These are phyloP conservation scores for Perca fluviatilis DNA, from an alignment of 2,113 vertebrate genomes.

Conservation along the genomic window DNA sequence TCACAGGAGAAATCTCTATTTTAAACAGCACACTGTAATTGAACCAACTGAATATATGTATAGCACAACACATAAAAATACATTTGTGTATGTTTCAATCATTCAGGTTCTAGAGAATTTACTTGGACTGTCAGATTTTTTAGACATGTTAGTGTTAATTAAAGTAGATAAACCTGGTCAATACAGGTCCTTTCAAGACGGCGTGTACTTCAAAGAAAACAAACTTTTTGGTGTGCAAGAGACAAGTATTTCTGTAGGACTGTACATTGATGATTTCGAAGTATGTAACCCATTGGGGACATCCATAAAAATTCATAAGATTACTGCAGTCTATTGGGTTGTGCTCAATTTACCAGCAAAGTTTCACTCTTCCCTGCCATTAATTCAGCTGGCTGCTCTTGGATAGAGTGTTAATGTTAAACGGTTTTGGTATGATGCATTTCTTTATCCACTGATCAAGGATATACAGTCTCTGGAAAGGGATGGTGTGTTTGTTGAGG, in stretches of 20 bases:
- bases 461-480: conserved; percentile 28
- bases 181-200: conserved; percentile 31
- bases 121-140: conserved; percentile 27
- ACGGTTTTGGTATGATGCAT: conserved; percentile 39
- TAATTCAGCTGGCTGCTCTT: conserved; percentile 38
- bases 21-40: conserved; percentile 33
- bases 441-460: conserved; percentile 44
- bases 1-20: conserved; percentile 38
- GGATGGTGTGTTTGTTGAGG: conserved; percentile 37
- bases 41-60: conserved; percentile 44
- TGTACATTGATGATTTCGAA: neutral
- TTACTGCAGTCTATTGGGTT: conserved; percentile 52
- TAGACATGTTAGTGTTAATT: conserved; percentile 2
- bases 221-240: neutral
- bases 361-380: neutral
- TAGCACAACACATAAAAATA: neutral
- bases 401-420: conserved; percentile 50
- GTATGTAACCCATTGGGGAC: conserved; percentile 29
- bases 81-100: conserved; percentile 35
- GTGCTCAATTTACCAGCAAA: conserved; percentile 48
- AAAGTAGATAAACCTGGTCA: neutral
- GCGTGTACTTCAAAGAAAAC: conserved; percentile 25
- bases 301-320: conserved; percentile 48
- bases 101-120: conserved; percentile 28
- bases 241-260: conserved; percentile 17